A percentile compares a stretch with the other conserved stretches of the same genome.
phyloP scores from a whole-genome alignment of 1,140 invertebrate species.

The Dysdera silvatica region DNA sequence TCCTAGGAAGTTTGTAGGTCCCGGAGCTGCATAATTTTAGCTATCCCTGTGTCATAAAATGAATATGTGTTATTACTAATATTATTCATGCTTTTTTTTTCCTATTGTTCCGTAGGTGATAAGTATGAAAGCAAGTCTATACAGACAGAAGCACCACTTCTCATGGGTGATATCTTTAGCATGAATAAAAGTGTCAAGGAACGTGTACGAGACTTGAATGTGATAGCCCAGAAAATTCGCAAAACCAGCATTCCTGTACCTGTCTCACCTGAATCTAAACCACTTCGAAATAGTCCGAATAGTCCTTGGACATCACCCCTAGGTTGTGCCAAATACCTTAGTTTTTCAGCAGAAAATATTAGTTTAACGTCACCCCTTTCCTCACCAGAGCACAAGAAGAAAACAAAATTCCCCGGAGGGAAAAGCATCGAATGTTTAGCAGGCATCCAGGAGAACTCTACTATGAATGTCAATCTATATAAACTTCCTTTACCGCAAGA shows the following conservation, averaged over 20 bases:
- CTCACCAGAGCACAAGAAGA: slow-evolving; percentile 6
- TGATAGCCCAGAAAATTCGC: slow-evolving; percentile 49
- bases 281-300: slow-evolving; percentile 45
- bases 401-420: not conserved
- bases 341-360: slow-evolving; percentile 50
- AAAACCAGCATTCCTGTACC: slow-evolving; percentile 43
- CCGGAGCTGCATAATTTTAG: not conserved
- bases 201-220: slow-evolving; percentile 49
- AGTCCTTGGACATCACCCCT: slow-evolving; percentile 52
- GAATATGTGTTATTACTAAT: not conserved
- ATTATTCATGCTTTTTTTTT: not conserved
- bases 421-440: slow-evolving; percentile 6
- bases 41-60: not conserved
- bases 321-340: slow-evolving; percentile 49
- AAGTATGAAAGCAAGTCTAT: slow-evolving; percentile 4
- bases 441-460: not conserved
- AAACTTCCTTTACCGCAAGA: slow-evolving; percentile 32
- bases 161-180: slow-evolving; percentile 1
- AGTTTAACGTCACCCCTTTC: slow-evolving; percentile 37
- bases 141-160: slow-evolving; percentile 8
- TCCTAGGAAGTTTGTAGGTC: not conserved
- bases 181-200: slow-evolving; percentile 37
- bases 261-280: slow-evolving; percentile 36
- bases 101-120: not conserved
- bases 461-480: not conserved